Conservation (phyloP, 2,113 vertebrate genomes). For the Datnioides undecimradiatus region DNA sequence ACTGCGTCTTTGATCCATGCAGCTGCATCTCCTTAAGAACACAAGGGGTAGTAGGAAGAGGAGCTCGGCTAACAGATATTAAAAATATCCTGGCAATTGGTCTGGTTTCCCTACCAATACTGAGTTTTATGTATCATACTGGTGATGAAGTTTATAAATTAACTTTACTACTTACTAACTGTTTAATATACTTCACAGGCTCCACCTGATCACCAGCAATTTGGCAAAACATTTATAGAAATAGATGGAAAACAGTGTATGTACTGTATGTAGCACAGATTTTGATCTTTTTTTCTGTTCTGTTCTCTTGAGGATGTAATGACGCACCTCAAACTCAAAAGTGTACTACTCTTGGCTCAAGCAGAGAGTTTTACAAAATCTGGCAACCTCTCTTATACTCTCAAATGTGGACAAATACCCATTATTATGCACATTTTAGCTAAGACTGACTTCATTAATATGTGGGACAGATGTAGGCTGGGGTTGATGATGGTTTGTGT, state of each 20-base stretch:
- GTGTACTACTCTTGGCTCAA: background rate
- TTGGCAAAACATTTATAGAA: no score
- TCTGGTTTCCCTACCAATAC: background rate
- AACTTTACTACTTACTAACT: no score
- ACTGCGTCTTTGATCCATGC: background rate
- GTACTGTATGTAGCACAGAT: no score
- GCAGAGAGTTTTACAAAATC: background rate
- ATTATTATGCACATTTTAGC: slow-evolving; percentile 15
- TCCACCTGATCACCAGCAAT: no score
- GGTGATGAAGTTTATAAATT: background rate
- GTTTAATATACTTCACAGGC: no score
- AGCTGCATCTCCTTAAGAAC: background rate
- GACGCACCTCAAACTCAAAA: background rate
- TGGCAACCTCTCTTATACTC: slow-evolving; percentile 13
- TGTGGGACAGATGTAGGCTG: slow-evolving; percentile 3
- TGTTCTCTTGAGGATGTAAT: background rate
- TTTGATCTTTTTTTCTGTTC: no score
- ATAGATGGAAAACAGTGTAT: no score
- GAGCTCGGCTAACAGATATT: no score
- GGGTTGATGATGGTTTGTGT: background rate
- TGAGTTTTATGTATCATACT: background rate
- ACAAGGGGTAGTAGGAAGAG: background rate
- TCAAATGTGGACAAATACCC: slow-evolving; percentile 16
- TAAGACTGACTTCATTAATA: slow-evolving; percentile 9
- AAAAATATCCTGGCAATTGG: background rate